phyloP scores from a whole-genome alignment of 92 coral and sea anemone species.

The Heliopora coerulea region DNA sequence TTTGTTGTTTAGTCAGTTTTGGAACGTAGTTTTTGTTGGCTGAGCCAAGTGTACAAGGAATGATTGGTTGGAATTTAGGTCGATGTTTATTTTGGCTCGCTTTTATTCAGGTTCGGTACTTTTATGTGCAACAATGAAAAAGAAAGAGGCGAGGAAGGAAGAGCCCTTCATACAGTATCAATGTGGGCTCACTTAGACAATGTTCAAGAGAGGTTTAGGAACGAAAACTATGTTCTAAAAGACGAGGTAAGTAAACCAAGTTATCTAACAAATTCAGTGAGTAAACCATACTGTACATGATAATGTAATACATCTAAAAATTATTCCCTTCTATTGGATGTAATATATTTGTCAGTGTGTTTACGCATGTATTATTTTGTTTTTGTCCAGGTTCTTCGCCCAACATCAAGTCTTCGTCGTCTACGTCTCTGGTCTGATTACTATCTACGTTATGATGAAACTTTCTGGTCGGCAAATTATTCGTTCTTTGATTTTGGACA shows the following conservation, averaged over 20 bases:
- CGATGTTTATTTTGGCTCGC: background rate
- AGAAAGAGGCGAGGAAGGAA: slow-evolving; percentile 59
- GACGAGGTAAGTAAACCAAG: slow-evolving; percentile 57
- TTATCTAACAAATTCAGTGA: too few species aligned
- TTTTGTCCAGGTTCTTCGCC: slow-evolving; percentile 66
- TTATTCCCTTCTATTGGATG: too few species aligned
- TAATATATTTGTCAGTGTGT: too few species aligned
- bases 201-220: slow-evolving; percentile 62
- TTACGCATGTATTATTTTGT: background rate
- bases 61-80: background rate
- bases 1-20: too few species aligned
- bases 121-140: slow-evolving; percentile 84
- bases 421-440: slow-evolving; percentile 92
- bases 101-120: slow-evolving; percentile 86
- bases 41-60: too few species aligned
- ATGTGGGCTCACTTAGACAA: slow-evolving; percentile 93
- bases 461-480: slow-evolving; percentile 85
- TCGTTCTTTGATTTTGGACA: slow-evolving; percentile 66
- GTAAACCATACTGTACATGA: too few species aligned
- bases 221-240: slow-evolving; percentile 56
- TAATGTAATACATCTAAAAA: too few species aligned
- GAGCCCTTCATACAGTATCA: slow-evolving; percentile 65
- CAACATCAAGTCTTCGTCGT: slow-evolving; percentile 87
- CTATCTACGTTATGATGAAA: slow-evolving; percentile 91
- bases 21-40: too few species aligned